A percentile compares a stretch with the other conserved stretches of the same genome.
Conservation (phyloP, 2,797 vertebrate genomes). For the Fundulus diaphanus region DNA sequence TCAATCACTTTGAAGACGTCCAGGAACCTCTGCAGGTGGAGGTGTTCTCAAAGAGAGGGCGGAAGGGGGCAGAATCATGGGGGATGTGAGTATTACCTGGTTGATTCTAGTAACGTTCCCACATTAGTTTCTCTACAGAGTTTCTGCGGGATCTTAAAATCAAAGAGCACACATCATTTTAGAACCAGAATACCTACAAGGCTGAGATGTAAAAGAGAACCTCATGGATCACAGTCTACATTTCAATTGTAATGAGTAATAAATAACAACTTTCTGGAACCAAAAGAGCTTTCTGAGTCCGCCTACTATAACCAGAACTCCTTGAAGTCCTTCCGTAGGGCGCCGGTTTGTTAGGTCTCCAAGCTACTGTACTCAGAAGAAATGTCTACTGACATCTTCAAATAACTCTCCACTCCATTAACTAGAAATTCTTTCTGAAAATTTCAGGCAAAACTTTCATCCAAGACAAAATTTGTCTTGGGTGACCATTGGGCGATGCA, state of each 20-base stretch:
- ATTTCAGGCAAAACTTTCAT: no score
- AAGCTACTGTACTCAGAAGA: background rate
- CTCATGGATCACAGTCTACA: background rate
- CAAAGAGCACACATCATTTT: background rate
- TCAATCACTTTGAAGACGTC: conserved; percentile 96
- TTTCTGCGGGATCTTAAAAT: background rate
- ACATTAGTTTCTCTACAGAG: conserved; percentile 29
- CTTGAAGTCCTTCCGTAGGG: background rate
- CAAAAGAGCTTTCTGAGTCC: background rate
- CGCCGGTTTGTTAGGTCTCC: background rate
- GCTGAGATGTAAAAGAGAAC: background rate
- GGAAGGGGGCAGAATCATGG: conserved; percentile 91
- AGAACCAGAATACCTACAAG: background rate
- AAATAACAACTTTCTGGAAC: background rate
- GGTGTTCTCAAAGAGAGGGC: conserved; percentile 90
- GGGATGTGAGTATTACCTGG: conserved; percentile 88
- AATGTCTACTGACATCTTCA: background rate
- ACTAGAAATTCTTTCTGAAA: background rate
- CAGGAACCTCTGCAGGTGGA: conserved; percentile 93
- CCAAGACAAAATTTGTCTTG: background rate
- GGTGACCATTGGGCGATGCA: background rate
- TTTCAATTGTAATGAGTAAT: background rate
- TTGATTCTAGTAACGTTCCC: conserved; percentile 47
- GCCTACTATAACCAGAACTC: background rate
- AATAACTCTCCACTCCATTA: background rate